Evolutionary conservation across 2,113 vertebrate genomes (phyloP), one percentile per base, ranked within the genome.

Genomic region (Pterocles burchelli): DNA sequence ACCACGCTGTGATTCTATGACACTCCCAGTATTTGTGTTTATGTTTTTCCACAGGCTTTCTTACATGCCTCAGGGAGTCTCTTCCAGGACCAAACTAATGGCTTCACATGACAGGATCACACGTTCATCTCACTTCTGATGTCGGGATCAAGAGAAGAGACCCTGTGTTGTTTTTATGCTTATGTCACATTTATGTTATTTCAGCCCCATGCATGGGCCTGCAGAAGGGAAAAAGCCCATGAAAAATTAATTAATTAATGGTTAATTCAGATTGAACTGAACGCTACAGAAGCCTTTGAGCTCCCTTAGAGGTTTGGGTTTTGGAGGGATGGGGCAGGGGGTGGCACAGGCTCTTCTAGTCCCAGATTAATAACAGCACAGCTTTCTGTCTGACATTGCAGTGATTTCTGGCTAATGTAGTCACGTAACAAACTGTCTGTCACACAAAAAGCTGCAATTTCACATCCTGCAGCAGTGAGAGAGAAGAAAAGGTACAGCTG

Each of bases 401-500:
- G 49, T 74, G 77, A 45, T 93, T 70, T 70, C 86, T 87, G 77
- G 67, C 55, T 74, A 73, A 73, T 2, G 3, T 10, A 87, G 67
- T 67, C 93, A 92, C 34, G 10, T 46, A 74, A 68, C 72, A 48
- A 95, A 63, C 90, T 79, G 90, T 95, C 85, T 89, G 85, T 77
- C 72, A 54, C 63, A 54, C 43, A 65, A 38, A 58, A 92, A 93
- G 77, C 82, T 54, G 86, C 77, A 87, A 54, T 45, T 78, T 92
- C 86, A 92, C 93, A 90, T 79, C 20, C 55, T 58, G 80, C 81
- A 78, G 67, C 87, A 86, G 77, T 55, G 90, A 92, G 90, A 85
- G 85, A 68, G 90, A 73, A 52, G 49, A 81, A 73, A 89, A 92
- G 75, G 89, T 92, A 82, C 85, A 89, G 89, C 89, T 94, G 89